Conservation (phyloP, 2,113 vertebrate genomes). For the Limnothrissa miodon region DNA sequence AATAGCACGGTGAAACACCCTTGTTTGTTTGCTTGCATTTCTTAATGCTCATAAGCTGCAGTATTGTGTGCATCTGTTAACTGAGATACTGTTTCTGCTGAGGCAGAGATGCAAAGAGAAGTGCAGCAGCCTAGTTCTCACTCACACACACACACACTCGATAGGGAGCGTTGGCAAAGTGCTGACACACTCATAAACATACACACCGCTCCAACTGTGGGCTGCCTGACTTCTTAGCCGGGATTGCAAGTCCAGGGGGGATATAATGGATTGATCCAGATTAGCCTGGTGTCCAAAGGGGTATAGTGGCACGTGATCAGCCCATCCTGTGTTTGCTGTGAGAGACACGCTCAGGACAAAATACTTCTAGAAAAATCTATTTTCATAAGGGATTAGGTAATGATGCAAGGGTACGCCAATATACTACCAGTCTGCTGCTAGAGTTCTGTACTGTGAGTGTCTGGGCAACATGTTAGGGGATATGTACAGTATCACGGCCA, state of each 20-base stretch:
- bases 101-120: constrained; percentile 45
- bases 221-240: constrained; percentile 19
- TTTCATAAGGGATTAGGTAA: constrained; percentile 67
- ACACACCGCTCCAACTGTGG: constrained; percentile 30
- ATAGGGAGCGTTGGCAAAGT: constrained; percentile 36
- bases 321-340: constrained; percentile 56
- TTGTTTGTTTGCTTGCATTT: constrained; percentile 38
- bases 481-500: constrained; percentile 23
- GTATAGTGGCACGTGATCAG: constrained; percentile 35
- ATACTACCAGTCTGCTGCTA: constrained; percentile 70
- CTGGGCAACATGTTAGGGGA: constrained; percentile 54
- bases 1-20: neutral
- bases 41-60: constrained; percentile 57
- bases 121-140: constrained; percentile 52
- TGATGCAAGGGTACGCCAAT: constrained; percentile 58
- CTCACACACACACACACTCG: constrained; percentile 46
- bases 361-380: constrained; percentile 61
- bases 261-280: constrained; percentile 36
- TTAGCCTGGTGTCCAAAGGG: constrained; percentile 26
- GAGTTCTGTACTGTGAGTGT: constrained; percentile 68
- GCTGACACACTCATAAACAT: constrained; percentile 36
- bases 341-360: constrained; percentile 72
- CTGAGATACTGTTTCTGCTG: constrained; percentile 49
- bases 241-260: constrained; percentile 8
- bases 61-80: constrained; percentile 69